These are phyloP conservation scores for Spatulosminthurus flaviceps DNA, from an alignment of 2,888 invertebrate genomes.

Conservation along the genomic window DNA sequence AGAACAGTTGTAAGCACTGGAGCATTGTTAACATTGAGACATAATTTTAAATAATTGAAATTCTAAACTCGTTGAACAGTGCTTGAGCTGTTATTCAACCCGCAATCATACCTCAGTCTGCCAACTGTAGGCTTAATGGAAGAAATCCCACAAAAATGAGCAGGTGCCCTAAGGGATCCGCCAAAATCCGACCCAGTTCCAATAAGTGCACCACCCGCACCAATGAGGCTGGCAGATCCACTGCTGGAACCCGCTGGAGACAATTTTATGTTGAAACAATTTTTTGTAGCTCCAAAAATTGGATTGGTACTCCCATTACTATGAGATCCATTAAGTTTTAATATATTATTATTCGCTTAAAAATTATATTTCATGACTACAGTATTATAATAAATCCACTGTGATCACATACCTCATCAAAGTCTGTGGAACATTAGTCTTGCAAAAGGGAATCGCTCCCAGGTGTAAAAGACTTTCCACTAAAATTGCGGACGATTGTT, in stretches of 20 bases:
- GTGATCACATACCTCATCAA: constrained; percentile 56
- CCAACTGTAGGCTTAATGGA: constrained; percentile 67
- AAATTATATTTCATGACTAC: too few species aligned
- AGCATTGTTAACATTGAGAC: too few species aligned
- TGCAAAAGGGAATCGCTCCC: constrained; percentile 69
- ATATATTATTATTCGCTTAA: background rate
- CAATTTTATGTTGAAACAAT: constrained; percentile 66
- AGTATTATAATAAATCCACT: background rate
- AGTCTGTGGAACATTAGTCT: constrained; percentile 67
- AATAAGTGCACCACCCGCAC: constrained; percentile 67
- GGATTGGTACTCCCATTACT: constrained; percentile 66
- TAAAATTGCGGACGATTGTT: constrained; percentile 51
- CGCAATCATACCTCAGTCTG: constrained; percentile 65
- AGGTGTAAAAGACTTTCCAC: constrained; percentile 52
- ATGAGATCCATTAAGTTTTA: too few species aligned
- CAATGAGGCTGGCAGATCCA: constrained; percentile 66
- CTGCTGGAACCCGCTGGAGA: constrained; percentile 68
- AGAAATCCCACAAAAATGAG: constrained; percentile 68
- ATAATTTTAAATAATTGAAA: too few species aligned
- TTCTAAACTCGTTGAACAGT: too few species aligned
- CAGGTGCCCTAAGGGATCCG: constrained; percentile 68
- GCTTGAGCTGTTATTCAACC: too few species aligned
- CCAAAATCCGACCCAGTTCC: constrained; percentile 68
- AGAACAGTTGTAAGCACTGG: too few species aligned
- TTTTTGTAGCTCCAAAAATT: constrained; percentile 66